Conservation (phyloP, 2,888 invertebrate genomes). For the Stenurella melanura region DNA sequence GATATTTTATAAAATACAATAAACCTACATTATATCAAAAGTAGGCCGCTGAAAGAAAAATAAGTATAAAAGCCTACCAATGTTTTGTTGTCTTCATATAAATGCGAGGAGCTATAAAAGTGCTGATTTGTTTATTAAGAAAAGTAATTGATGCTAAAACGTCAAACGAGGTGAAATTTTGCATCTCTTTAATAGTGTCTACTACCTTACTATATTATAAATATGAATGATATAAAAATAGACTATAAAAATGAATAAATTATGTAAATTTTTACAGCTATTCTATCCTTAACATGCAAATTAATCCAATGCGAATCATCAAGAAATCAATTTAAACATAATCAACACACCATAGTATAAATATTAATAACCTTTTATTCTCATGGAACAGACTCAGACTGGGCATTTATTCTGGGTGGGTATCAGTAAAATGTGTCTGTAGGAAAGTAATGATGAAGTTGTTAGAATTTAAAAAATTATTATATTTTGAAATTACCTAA, state of each 20-base stretch:
- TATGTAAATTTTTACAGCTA: slow-evolving; percentile 21
- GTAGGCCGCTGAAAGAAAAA: not conserved
- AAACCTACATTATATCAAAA: slow-evolving; percentile 18
- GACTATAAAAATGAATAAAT: not conserved
- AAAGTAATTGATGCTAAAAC: not conserved
- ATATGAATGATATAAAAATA: slow-evolving; percentile 12
- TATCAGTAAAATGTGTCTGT: too few relatives aligned
- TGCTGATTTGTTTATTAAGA: not conserved
- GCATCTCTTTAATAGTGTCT: not conserved
- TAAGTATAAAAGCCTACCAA: not conserved
- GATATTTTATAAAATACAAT: not conserved
- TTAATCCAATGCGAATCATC: not conserved
- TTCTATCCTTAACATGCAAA: not conserved
- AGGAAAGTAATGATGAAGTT: not conserved
- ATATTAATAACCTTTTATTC: not conserved
- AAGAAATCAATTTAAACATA: not conserved
- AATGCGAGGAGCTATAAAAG: not conserved
- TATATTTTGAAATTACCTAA: not conserved
- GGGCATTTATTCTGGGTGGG: too few relatives aligned
- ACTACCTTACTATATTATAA: slow-evolving; percentile 16
- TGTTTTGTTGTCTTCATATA: not conserved
- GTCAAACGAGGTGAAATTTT: not conserved
- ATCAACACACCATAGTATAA: not conserved
- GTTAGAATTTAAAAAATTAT: not conserved
- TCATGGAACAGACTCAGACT: not conserved